Evolutionary conservation across 2,888 invertebrate species (phyloP), one percentile per base, ranked within the genome.

Genomic region (Mimumesa dahlbomi): DNA sequence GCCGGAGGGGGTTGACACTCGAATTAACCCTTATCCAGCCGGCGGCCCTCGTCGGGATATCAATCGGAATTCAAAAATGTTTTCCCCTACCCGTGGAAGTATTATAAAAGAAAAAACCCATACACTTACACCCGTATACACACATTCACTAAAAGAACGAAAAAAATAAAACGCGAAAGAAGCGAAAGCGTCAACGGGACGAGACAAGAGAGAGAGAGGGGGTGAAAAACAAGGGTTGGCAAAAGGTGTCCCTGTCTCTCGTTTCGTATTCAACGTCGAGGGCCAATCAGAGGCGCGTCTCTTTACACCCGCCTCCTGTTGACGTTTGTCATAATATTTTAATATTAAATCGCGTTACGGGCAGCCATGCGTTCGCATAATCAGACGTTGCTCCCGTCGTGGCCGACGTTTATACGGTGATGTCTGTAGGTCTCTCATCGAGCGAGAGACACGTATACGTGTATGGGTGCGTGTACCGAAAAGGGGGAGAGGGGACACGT

Each of bases 241-340:
- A 29, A 19, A 50, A 58, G 54, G 48, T 70, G 69, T 59, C 61
- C 49, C 57, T 49, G 69, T 65, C 57, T 76, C 82, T 85, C 84
- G 85, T 88, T 89, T 87, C 81, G 86, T 89, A 89, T 89, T 89
- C 89, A n/a, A 84, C 83, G 80, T 69, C 82, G 83, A 71, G 79
- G 80, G 84, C 86, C 89, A 89, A 89, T 89, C 89, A 89, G 85
- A 79, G 77, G 59, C 82, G 73, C 82, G 81, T 82, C 84, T 84
- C 85, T 83, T 81, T 77, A 73, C 76, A 76, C 81, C 78, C 80
- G 74, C 80, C 81, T 84, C 84, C 81, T 89, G 88, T 89, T 89
- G 89, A 88, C 89, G 85, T 89, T 89, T 89, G 89, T 89, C 87
- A 89, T 89, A 89, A 89, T 89, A 89, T 89, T 89, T 89, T 89